Evolutionary conservation across 2,888 invertebrate species (phyloP).

Genomic region (Meandrusa payeni): DNA sequence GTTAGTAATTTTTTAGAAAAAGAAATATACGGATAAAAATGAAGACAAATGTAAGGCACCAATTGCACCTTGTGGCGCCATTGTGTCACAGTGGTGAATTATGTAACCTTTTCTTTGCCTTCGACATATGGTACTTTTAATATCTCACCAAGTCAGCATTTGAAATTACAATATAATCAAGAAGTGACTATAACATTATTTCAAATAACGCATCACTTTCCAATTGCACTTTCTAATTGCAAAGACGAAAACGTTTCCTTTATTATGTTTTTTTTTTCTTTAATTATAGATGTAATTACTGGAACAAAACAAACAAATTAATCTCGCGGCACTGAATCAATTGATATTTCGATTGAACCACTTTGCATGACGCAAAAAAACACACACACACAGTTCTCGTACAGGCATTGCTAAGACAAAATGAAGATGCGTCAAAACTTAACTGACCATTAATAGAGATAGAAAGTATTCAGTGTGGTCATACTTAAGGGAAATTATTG

Average conservation of each 20-base stretch:
- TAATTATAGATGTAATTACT: slow-evolving; percentile 22
- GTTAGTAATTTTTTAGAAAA: no score
- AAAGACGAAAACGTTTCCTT: slow-evolving; percentile 18
- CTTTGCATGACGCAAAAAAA: slow-evolving; percentile 8
- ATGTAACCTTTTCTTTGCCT: no score
- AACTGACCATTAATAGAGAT: slow-evolving; percentile 7
- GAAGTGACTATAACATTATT: slow-evolving; percentile 1
- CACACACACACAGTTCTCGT: background rate
- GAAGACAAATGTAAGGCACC: no score
- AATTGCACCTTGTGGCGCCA: no score
- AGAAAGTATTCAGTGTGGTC: no score
- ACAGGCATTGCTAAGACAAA: slow-evolving; percentile 9
- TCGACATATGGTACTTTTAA: no score
- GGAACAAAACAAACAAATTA: slow-evolving; percentile 22
- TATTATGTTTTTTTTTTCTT: slow-evolving; percentile 23
- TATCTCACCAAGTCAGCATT: no score
- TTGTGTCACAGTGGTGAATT: no score
- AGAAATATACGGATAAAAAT: no score
- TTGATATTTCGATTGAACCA: slow-evolving; percentile 18
- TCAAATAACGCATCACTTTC: slow-evolving; percentile 20
- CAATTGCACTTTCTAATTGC: slow-evolving; percentile 24
- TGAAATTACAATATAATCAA: no score
- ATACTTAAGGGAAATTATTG: no score
- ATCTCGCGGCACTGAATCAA: slow-evolving; percentile 7
- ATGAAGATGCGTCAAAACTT: slow-evolving; percentile 14